Evolutionary conservation across 1,140 invertebrate genomes (phyloP), one percentile per base, ranked within the genome.

Genomic region (Melanaphis sacchari): DNA sequence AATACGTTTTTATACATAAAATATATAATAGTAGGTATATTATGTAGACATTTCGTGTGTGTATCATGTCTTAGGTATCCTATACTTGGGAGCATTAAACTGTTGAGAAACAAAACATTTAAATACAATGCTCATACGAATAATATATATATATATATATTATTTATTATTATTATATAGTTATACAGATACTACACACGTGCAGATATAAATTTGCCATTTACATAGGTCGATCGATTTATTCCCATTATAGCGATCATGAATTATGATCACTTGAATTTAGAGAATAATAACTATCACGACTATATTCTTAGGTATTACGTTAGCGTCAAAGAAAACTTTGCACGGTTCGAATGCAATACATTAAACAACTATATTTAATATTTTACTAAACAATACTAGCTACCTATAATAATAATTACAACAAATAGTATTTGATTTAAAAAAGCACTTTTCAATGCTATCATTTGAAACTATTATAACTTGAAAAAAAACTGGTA

Each of bases 71-170:
- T 52, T 66, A 90, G 88, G 46, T 54, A 90, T 54, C 21, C 36
- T 22, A 38, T 54, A 92, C 31, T 76, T 41, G 43, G 66, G 59
- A 46, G 41, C 90, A 81, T 92, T 46, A 82, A 92, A 92, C 90
- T 36, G 43, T 82, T 24, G 41, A 82, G 38, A 82, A 82, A 92
- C 41, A 38, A 92, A 92, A 92, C 43, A 82, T 92, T 92, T 82
- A 82, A 92, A 92, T 92, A 92, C 90, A 82, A 92, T 91, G 90
- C 66, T 49, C n/a, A 76, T 76, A 66, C 52, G 21, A 22, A 49
- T n/a, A n/a, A n/a, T n/a, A n/a, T n/a, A n/a, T n/a, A n/a, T n/a
- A n/a, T n/a, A n/a, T n/a, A n/a, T n/a, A n/a, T n/a, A n/a, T n/a
- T n/a, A n/a, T n/a, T n/a, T n/a, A n/a, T n/a, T n/a, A n/a, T n/a